Base-by-base conservation (phyloP, 2,113 vertebrate genomes). In the Platanista minor region DNA sequence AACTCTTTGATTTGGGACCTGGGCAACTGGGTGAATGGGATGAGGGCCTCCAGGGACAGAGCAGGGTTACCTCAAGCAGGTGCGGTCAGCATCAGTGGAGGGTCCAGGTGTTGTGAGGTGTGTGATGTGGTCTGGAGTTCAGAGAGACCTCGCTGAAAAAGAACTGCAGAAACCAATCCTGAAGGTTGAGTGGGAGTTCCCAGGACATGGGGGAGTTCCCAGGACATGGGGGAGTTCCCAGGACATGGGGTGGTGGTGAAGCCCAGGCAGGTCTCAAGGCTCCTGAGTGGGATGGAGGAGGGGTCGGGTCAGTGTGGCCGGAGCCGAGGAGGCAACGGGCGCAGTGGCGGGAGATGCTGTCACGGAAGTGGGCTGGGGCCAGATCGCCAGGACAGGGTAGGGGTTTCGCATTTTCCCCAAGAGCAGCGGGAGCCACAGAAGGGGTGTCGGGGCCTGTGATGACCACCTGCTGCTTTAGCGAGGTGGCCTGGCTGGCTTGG, bases 41-140 rank as follows among this genome's bases (percentile, higher is more conserved):
- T 15, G 41, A 36, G n/a, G 17, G 6, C 9, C 25, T n/a, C 39
- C 2, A 15, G 21, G 71, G 33, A 31, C 52, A 21, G 21, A 59
- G 71, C 33, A 12, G 27, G 49, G 31, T 61, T 46, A 6, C 39
- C 13, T 17, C 36, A 23, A 2, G 13, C 20, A 9, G 25, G n/a
- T 5, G 11, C 17, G 6, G 13, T 39, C n/a, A 0, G 6, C 9
- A 1, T 13, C 11, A 25, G 12, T 18, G 21, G 85, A 9, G 36
- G 39, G 59, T 36, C 80, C 46, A 1, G 81, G 78, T 36, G 36
- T 25, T 29, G 3, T 11, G 69, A 77, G 27, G 21, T 12, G 33
- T 31, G 57, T 18, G 81, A 25, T 1, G 2, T 17, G 15, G 41
- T 71, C 77, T 83, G 77, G 57, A 10, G 72, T 61, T 64, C 62